These are phyloP conservation scores for Metopia argyrocephala DNA, from an alignment of 2,888 invertebrate species.

Conservation along the genomic window DNA sequence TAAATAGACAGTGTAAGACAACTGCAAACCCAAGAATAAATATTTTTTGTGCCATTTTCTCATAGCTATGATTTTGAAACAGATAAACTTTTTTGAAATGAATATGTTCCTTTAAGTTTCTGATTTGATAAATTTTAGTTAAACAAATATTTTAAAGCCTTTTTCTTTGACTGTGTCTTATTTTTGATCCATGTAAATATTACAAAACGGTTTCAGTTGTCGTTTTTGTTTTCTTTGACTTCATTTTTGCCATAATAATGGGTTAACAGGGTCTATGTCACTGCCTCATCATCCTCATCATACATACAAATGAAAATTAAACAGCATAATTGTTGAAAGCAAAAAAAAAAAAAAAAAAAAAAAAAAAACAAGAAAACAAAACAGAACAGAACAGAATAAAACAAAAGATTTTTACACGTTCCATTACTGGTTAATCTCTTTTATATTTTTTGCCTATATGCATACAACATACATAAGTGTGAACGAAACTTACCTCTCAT, in stretches of 20 bases:
- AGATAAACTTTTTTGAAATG: too few species aligned
- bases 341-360: neutral
- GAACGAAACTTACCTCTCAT: conserved; percentile 84
- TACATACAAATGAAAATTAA: conserved; percentile 6
- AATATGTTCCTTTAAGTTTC: neutral
- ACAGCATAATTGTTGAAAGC: too few species aligned
- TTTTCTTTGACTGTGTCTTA: neutral
- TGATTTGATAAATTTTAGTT: neutral
- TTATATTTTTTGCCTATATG: neutral
- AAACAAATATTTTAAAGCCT: too few species aligned
- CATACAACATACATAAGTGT: neutral
- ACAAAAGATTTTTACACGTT: conserved; percentile 13
- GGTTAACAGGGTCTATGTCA: conserved; percentile 52
- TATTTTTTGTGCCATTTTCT: too few species aligned
- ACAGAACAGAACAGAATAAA: neutral
- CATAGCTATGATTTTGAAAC: too few species aligned
- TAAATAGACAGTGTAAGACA: too few species aligned
- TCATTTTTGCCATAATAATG: conserved; percentile 7
- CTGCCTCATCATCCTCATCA: conserved; percentile 2
- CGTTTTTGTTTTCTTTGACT: neutral
- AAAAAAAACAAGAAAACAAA: neutral
- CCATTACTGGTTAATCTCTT: neutral
- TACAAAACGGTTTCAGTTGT: conserved; percentile 43
- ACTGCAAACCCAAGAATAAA: too few species aligned
- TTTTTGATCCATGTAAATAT: conserved; percentile 29